Evolutionary conservation across 2,113 vertebrate genomes (phyloP).

Genomic region (Heptranchias perlo): DNA sequence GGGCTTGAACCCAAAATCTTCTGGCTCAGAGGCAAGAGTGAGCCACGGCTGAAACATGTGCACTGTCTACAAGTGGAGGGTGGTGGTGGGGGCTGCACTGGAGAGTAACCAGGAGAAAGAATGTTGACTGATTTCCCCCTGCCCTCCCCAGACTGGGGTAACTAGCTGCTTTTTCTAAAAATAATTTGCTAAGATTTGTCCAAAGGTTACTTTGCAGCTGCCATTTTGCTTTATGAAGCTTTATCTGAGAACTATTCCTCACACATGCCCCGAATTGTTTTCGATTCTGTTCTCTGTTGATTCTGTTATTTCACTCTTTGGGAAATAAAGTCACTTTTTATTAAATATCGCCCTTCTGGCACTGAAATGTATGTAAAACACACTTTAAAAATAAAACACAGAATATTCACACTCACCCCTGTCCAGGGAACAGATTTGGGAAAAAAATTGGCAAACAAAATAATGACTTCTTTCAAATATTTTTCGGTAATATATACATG

Average conservation of each 20-base stretch:
- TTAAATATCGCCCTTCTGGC: background rate
- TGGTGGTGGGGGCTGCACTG: no score
- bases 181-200: background rate
- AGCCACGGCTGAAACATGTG: background rate
- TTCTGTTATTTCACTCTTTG: background rate
- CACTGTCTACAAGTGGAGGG: background rate
- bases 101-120: background rate
- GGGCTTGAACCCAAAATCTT: background rate
- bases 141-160: background rate
- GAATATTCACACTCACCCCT: background rate
- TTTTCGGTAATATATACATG: background rate
- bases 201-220: background rate
- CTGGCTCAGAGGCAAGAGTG: background rate
- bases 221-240: no score
- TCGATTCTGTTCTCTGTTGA: background rate
- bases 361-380: background rate
- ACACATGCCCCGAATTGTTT: background rate
- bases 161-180: background rate
- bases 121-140: background rate
- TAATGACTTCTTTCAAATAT: background rate
- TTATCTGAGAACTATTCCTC: background rate
- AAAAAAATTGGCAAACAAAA: slow-evolving; percentile 3
- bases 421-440: background rate
- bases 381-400: background rate
- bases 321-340: background rate